Evolutionary conservation across 2,888 invertebrate genomes (phyloP).

Genomic region (Nudaria mundana): DNA sequence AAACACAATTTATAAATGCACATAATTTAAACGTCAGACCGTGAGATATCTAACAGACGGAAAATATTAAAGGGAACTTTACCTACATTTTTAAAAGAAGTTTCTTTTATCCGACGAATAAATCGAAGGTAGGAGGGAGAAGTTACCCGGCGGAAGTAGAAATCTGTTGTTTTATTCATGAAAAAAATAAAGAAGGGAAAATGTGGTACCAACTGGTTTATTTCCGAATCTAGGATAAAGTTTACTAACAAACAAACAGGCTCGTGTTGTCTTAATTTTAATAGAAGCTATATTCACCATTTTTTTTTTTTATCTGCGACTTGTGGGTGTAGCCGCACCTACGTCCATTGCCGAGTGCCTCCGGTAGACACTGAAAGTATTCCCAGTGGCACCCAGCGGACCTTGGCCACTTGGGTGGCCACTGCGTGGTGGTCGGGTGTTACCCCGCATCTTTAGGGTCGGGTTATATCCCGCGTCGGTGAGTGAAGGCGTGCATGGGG

Average conservation of each 20-base stretch:
- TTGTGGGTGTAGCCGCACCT: too few relatives aligned
- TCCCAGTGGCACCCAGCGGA: too few relatives aligned
- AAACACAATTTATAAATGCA: constrained; percentile 64
- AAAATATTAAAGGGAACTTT: constrained; percentile 77
- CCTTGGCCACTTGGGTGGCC: too few relatives aligned
- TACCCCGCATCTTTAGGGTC: too few relatives aligned
- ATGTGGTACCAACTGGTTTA: constrained; percentile 57
- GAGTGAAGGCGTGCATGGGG: too few relatives aligned
- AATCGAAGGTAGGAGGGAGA: constrained; percentile 79
- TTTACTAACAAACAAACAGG: constrained; percentile 37
- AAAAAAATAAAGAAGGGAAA: constrained; percentile 72
- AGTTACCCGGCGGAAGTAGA: constrained; percentile 70
- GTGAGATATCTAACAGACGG: constrained; percentile 70
- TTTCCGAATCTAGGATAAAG: constrained; percentile 40
- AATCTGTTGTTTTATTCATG: constrained; percentile 81
- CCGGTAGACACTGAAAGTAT: too few relatives aligned
- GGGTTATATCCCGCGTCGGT: too few relatives aligned
- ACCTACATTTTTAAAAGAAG: constrained; percentile 76
- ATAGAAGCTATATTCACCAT: too few relatives aligned
- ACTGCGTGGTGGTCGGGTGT: too few relatives aligned
- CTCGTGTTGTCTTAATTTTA: constrained; percentile 19
- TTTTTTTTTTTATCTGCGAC: background rate
- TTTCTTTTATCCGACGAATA: constrained; percentile 78
- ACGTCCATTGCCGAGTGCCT: too few relatives aligned
- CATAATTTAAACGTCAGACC: constrained; percentile 65